Evolutionary conservation across 2,797 vertebrate genomes (phyloP).

Genomic region (Tachyglossus aculeatus): DNA sequence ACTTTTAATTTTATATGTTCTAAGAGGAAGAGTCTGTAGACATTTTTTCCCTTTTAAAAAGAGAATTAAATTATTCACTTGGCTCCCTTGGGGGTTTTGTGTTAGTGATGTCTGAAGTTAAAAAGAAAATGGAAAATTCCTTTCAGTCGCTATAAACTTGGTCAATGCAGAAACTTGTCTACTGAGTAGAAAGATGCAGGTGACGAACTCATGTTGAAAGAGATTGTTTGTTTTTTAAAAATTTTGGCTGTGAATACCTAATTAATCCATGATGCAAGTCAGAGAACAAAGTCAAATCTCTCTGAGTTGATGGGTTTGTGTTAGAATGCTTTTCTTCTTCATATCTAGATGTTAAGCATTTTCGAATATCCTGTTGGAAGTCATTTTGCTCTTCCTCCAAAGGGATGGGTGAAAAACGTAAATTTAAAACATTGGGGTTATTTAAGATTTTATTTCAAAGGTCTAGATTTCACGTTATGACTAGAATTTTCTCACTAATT

Average conservation of each 20-base stretch:
- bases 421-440: not conserved
- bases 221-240: not conserved
- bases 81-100: conserved; percentile 18
- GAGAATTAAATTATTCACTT: conserved; percentile 45
- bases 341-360: too few species aligned
- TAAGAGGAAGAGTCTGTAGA: conserved; percentile 33
- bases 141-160: not conserved
- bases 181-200: conserved; percentile 11
- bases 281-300: not conserved
- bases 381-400: not conserved
- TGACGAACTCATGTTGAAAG: conserved; percentile 7
- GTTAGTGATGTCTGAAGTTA: conserved; percentile 28
- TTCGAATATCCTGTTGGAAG: too few species aligned
- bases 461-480: not conserved
- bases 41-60: conserved; percentile 29
- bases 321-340: not conserved
- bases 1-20: conserved; percentile 30
- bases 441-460: not conserved
- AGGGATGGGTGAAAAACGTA: not conserved
- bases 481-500: too few species aligned
- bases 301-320: not conserved
- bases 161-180: not conserved
- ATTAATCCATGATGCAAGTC: not conserved
- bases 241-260: too few species aligned
- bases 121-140: conserved; percentile 27